Percentiles rank a stretch among this genome's conserved stretches.
Evolutionary conservation across 2,888 invertebrate species (phyloP).

Genomic region (Orthonevra nobilis): DNA sequence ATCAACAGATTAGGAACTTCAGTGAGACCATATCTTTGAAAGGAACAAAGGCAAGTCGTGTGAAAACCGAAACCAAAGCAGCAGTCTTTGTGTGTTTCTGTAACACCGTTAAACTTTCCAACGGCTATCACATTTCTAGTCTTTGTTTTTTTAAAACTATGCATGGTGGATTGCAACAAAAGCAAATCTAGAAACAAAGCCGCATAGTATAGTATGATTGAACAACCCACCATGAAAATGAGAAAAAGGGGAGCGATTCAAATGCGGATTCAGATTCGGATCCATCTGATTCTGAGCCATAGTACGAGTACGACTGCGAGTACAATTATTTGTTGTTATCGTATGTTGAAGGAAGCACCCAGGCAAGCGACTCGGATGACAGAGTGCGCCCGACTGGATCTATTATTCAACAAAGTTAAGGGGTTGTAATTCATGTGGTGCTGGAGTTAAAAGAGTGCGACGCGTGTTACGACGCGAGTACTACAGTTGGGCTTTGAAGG

Average conservation of each 20-base stretch:
- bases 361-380: constrained; percentile 54
- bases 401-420: constrained; percentile 61
- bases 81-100: constrained; percentile 51
- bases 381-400: constrained; percentile 52
- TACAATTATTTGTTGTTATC: too few relatives aligned
- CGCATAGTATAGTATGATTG: constrained; percentile 55
- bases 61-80: constrained; percentile 22
- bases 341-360: constrained; percentile 38
- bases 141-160: too few relatives aligned
- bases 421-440: constrained; percentile 55
- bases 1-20: constrained; percentile 45
- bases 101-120: constrained; percentile 26
- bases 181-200: constrained; percentile 49
- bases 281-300: constrained; percentile 46
- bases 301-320: constrained; percentile 40
- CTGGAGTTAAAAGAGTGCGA: constrained; percentile 14
- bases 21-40: constrained; percentile 22
- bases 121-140: constrained; percentile 58
- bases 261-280: too few relatives aligned
- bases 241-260: constrained; percentile 31
- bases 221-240: constrained; percentile 62
- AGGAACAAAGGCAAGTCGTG: constrained; percentile 34
- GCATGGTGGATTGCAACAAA: constrained; percentile 43
- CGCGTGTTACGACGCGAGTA: constrained; percentile 53
- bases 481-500: constrained; percentile 53